Base-by-base conservation (phyloP, 2,888 invertebrate species). In the Petrophora chlorosata region DNA sequence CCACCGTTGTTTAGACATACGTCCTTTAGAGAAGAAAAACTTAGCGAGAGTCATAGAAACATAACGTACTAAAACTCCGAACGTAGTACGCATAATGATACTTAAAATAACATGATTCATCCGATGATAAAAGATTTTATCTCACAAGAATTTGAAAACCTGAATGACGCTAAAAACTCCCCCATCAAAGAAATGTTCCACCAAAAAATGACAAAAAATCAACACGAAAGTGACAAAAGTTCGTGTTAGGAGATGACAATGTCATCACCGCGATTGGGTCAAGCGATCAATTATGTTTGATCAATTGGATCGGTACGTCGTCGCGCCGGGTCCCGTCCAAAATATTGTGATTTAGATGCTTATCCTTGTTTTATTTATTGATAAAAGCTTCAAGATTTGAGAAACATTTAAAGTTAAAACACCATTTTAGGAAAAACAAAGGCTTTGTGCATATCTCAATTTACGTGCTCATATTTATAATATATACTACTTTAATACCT, bases 271-370 rank as follows among this genome's bases (percentile, higher is more conserved):
- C 73, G 67, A 67, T 65, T 44, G 29, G 57, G 59, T 51, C 57
- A 53, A 59, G 48, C 63, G 74, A 89, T 89, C 88, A 84, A 88
- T 89, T 85, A 89, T 82, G 70, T 82, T 79, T 85, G 85, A 84
- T 82, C 80, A 83, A 84, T 84, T 75, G 71, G 74, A 74, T 76
- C 69, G 66, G 65, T 61, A 67, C n/a, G n/a, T n/a, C n/a, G n/a
- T n/a, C 53, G 43, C 66, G 65, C 67, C 68, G 63, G 48, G 73
- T 15, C 43, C 70, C 70, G 70, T 79, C 78, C 79, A 76, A 85
- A 87, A 87, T 87, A 85, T 87, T 86, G 75, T 86, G 87, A 85
- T 87, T 75, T 74, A 73, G 87, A 86, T 87, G 70, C 46, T 79
- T 83, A 86, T 87, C 86, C 52, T 59, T 41, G 47, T 53, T 17